Evolutionary conservation across 1,140 invertebrate species (phyloP).

Genomic region (Heliconius hermathena): DNA sequence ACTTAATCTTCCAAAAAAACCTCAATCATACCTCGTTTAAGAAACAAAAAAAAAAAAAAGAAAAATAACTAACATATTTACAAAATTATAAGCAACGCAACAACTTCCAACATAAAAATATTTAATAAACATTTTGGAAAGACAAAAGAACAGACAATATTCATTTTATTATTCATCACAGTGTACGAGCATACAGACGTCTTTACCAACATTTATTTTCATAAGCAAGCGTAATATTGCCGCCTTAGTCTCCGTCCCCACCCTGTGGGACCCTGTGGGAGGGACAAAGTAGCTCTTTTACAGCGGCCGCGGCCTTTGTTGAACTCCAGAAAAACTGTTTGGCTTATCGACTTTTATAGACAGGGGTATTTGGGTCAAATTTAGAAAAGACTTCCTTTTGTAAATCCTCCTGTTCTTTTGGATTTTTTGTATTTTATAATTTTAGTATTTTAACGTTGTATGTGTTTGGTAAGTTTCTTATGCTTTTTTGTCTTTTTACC

Average conservation of each 20-base stretch:
- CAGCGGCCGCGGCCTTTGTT: conserved; percentile 33
- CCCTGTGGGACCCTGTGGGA: conserved; percentile 13
- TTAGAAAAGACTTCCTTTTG: conserved; percentile 9
- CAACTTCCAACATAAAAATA: not conserved
- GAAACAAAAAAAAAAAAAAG: too few relatives aligned
- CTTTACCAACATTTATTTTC: conserved; percentile 36
- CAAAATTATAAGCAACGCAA: not conserved
- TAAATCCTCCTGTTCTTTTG: not conserved
- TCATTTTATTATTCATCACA: conserved; percentile 26
- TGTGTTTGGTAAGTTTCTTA: not conserved
- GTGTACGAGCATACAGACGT: conserved; percentile 23
- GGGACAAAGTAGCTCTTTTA: conserved; percentile 34
- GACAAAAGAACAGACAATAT: conserved; percentile 4
- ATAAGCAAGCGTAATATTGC: conserved; percentile 38
- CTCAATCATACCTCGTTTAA: too few relatives aligned
- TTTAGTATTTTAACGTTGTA: not conserved
- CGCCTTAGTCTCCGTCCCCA: conserved; percentile 18
- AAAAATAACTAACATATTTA: too few relatives aligned
- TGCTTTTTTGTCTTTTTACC: too few relatives aligned
- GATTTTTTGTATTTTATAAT: not conserved
- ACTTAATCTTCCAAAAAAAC: too few relatives aligned
- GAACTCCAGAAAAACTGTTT: conserved; percentile 39
- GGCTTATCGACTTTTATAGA: conserved; percentile 38
- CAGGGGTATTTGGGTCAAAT: conserved; percentile 33
- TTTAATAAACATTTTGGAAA: conserved; percentile 6